Evolutionary conservation across 64 coral and sea anemone species (phyloP).

Genomic region (Acropora yongei): DNA sequence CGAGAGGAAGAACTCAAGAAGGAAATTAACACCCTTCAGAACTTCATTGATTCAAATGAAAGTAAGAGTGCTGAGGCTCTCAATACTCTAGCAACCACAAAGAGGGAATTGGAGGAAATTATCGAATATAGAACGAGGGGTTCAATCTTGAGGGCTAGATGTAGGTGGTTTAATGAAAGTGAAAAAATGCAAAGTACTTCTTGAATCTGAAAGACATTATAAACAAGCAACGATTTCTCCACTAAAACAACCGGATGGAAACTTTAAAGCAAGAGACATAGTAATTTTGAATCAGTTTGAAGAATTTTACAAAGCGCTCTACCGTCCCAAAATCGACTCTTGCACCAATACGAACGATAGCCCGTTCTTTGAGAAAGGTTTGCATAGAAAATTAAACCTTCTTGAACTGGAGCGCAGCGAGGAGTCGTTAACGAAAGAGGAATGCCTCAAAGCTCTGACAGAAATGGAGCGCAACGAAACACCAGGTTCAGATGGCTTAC

Average conservation of each 20-base stretch:
- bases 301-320: neutral
- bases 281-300: neutral
- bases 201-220: neutral
- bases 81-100: neutral
- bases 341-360: neutral
- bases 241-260: neutral
- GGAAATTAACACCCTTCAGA: no score
- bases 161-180: slow-evolving; percentile 29
- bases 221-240: neutral
- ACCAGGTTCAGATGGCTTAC: neutral
- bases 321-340: no score
- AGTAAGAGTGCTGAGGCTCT: neutral
- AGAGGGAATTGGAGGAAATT: neutral
- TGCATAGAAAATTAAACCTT: neutral
- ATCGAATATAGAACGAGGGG: neutral
- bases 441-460: neutral
- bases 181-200: slow-evolving; percentile 27
- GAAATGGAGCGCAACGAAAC: no score
- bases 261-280: neutral
- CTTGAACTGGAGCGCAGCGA: neutral
- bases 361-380: neutral
- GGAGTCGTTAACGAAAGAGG: no score
- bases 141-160: neutral
- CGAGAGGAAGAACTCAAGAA: no score
- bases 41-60: neutral